Evolutionary conservation across 2,797 vertebrate genomes (phyloP).

Genomic region (Valencia hispanica): DNA sequence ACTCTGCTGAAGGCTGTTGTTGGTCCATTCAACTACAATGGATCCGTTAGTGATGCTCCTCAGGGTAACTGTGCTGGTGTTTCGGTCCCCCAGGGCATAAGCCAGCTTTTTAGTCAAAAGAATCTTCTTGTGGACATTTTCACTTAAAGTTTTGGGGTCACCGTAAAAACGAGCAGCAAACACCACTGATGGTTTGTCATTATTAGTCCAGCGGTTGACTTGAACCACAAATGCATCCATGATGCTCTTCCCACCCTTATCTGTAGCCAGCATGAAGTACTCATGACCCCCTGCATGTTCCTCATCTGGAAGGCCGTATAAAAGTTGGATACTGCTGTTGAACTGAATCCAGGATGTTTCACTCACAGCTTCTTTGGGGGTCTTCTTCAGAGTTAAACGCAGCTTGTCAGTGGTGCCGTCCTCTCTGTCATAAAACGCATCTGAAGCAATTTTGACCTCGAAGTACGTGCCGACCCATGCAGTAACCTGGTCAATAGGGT

Average conservation of each 20-base stretch:
- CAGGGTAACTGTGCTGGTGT: slow-evolving; percentile 93
- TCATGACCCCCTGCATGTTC: slow-evolving; percentile 90
- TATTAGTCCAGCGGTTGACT: slow-evolving; percentile 87
- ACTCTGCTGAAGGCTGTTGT: slow-evolving; percentile 90
- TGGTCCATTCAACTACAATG: slow-evolving; percentile 95
- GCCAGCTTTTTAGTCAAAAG: slow-evolving; percentile 93
- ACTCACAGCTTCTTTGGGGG: slow-evolving; percentile 86
- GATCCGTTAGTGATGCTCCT: slow-evolving; percentile 91
- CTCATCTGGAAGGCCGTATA: slow-evolving; percentile 93
- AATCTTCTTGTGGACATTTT: slow-evolving; percentile 93
- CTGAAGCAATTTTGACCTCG: slow-evolving; percentile 95
- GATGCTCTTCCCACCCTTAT: slow-evolving; percentile 91
- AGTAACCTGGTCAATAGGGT: slow-evolving; percentile 93
- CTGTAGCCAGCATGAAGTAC: slow-evolving; percentile 96
- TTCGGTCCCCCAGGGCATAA: slow-evolving; percentile 92
- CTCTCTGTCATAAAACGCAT: slow-evolving; percentile 94
- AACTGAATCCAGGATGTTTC: slow-evolving; percentile 98
- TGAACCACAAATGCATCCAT: slow-evolving; percentile 96
- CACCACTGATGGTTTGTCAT: slow-evolving; percentile 87
- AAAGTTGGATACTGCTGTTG: slow-evolving; percentile 96
- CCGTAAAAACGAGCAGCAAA: slow-evolving; percentile 91
- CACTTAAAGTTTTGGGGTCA: slow-evolving; percentile 84
- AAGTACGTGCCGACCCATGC: slow-evolving; percentile 97
- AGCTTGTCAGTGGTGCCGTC: slow-evolving; percentile 97
- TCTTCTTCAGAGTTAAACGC: slow-evolving; percentile 90